Evolutionary conservation across 2,888 invertebrate species (phyloP), one percentile per base, ranked within the genome.

Genomic region (Eulithis testata): DNA sequence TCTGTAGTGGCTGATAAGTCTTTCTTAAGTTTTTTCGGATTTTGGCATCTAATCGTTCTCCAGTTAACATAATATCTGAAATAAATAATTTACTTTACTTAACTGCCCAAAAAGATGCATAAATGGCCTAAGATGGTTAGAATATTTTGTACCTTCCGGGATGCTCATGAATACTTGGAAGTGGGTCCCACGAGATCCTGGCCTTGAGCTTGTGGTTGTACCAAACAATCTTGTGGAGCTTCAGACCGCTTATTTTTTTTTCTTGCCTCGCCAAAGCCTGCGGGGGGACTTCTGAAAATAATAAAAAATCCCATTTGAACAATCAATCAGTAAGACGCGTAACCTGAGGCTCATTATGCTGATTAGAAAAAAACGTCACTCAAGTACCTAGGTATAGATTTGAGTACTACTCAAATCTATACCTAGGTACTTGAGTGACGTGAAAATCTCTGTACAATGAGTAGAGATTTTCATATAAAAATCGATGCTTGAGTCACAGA

Each of bases 1-100:
- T 93, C 92, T 21, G 94, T 94, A n/a, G 89, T 91, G 9, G 93
- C 94, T 1, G 91, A 87, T 60, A 94, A 81, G 66, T 89, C 92
- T 74, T 92, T 90, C 73, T 85, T 86, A 61, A 81, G 77, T 63
- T 84, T 85, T 68, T 81, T 82, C 36, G 85, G 83, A 66, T 88
- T 84, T 69, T 83, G 83, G 73, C 90, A 90, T 74, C 91, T 85
- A 12, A 79, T 69, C 1, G 85, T 83, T 71, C 78, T 85, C 92
- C 92, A 92, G 51, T 87, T 83, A 9, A 92, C 82, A 69, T 84
- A 85, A 73, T 90, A 93, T 75, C 91, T 93, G 79, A 27, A 83
- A 61, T 31, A 21, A 82, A 68, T 66, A 60, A 69, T 45, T 43
- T 52, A 40, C 4, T 40, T 40, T 40, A 31, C 31, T 31, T 31